These are phyloP conservation scores for Tauraco erythrolophus DNA, from an alignment of 2,113 vertebrate genomes.

Conservation along the genomic window DNA sequence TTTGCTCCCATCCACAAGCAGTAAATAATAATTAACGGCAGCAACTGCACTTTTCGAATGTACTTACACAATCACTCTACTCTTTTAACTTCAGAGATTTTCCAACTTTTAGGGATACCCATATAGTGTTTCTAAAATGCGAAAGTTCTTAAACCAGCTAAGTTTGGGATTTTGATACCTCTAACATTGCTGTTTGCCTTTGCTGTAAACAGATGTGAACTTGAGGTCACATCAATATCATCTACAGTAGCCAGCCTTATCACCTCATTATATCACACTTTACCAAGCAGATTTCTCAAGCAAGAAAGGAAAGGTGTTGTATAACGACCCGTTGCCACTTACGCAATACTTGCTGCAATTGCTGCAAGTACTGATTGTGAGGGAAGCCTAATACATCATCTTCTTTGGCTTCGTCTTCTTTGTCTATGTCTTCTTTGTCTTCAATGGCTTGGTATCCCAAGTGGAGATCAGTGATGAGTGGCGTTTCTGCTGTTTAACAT, in stretches of 20 bases:
- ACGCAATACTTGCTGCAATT: not conserved
- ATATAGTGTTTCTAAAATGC: not conserved
- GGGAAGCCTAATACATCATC: not conserved
- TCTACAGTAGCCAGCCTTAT: not conserved
- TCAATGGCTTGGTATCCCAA: no score
- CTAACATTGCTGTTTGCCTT: not conserved
- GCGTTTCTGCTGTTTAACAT: no score
- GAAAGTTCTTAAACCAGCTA: not conserved
- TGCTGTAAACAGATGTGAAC: not conserved
- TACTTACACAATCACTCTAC: not conserved
- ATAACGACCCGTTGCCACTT: not conserved
- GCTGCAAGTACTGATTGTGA: not conserved
- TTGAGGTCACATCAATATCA: not conserved
- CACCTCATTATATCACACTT: not conserved
- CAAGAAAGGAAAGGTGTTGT: not conserved
- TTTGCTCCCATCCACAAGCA: not conserved
- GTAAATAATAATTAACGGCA: conserved; percentile 12
- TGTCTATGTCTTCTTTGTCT: no score
- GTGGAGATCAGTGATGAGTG: no score
- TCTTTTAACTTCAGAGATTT: not conserved
- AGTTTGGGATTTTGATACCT: not conserved
- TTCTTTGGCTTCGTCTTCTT: not conserved
- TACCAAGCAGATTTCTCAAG: not conserved
- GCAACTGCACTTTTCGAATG: not conserved
- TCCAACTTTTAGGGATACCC: not conserved